Conservation (phyloP, 2,888 invertebrate species). For the Empis stercorea region DNA sequence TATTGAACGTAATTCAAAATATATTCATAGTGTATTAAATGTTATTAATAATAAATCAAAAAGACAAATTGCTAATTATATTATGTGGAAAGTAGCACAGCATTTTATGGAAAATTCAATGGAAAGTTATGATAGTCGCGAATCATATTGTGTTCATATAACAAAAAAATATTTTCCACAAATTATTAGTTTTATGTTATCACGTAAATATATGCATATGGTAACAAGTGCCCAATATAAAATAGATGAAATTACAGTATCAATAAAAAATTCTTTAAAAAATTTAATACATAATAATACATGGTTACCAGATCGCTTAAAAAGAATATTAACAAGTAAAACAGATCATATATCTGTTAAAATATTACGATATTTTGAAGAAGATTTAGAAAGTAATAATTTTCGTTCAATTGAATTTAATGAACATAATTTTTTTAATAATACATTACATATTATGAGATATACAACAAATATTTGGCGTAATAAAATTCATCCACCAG, state of each 20-base stretch:
- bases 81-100: conserved; percentile 2
- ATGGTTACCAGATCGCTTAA: not conserved
- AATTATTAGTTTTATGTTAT: not conserved
- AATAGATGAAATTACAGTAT: too few relatives aligned
- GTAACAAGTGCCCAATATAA: too few relatives aligned
- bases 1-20: not conserved
- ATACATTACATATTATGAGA: not conserved
- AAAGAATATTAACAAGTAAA: too few relatives aligned
- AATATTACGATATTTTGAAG: too few relatives aligned
- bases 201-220: too few relatives aligned
- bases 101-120: not conserved
- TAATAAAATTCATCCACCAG: not conserved
- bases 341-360: too few relatives aligned
- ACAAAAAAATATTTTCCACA: not conserved
- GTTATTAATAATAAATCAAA: not conserved
- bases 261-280: too few relatives aligned
- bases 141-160: not conserved
- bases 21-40: conserved; percentile 1
- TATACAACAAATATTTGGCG: not conserved
- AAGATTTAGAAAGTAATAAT: too few relatives aligned
- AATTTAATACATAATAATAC: not conserved
- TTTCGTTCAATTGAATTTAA: not conserved
- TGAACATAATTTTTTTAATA: not conserved
- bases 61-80: conserved; percentile 4
- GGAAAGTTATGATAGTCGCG: not conserved